Evolutionary conservation across 2,797 vertebrate genomes (phyloP), one percentile per base, ranked within the genome.

Genomic region (Meriones psammophilus): DNA sequence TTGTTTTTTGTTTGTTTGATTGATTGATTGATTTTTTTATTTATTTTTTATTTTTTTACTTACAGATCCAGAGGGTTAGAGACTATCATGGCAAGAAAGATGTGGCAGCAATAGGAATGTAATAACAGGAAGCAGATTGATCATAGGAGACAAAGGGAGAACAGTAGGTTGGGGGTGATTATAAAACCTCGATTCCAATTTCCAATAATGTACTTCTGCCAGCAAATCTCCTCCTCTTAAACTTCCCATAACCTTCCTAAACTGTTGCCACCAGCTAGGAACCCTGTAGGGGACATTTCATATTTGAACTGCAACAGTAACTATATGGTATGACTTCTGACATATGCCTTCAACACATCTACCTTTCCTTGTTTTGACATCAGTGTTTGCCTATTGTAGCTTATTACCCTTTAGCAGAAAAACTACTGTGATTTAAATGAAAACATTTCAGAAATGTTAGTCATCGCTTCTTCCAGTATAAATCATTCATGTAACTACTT

Each of bases 401-500:
- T 96, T 93, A 39, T 85, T 81, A 81, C 10, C 80, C 0, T 78
- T 28, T 81, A 66, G n/a, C 50, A 92, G 26, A 85, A 50, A 94
- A 62, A 84, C 28, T 50, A 58, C 2, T 36, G 66, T 87, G 1
- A 50, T 4, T 87, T 92, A 91, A 83, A 91, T 42, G 30, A 92
- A 89, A 85, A 81, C 77, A 9, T 64, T 74, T 81, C 60, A 20
- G 14, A 89, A 80, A 22, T 26, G 30, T 89, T 89, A 95, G 39
- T 86, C 8, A 91, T 26, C 77, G 71, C 42, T 85, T 88, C 7
- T 89, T 94, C 24, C 22, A 66, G 5, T 60, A 86, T 58, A 87
- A 92, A 64, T 88, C 26, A 92, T 78, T 91, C 58, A 73, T 42
- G n/a, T 68, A 91, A 86, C 62, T 89, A 91, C 68, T 76, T 76